Base-by-base conservation (phyloP, 2,888 invertebrate species). In the Xanthorhoe spadicearia region DNA sequence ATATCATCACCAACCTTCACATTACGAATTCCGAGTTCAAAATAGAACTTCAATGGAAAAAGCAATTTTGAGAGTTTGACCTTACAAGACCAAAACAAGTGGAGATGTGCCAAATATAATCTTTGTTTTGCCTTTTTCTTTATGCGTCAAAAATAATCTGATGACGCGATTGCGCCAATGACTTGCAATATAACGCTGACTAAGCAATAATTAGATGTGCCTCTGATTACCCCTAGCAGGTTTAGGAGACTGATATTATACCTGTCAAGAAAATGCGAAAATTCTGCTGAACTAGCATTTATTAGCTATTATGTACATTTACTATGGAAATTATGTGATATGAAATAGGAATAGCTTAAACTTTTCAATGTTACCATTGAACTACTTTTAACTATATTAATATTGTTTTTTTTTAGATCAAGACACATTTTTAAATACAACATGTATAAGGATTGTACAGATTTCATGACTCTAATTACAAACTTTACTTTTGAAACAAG, bases 221-320 rank as follows among this genome's bases (percentile, higher is more conserved):
- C 38, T 43, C 38, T 43, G 10, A 43, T 13, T 43, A 43, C 38
- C 38, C 38, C 13, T 43, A 43, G n/a, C n/a, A n/a, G 32, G 5
- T 32, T 7, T 32, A 32, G 32, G 32, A 32, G 32, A 32, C 32
- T 46, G 46, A 46, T 15, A 3, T 23, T 23, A 23, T 17, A 5
- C 2, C 7, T 48, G 3, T 48, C 8, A 35, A 56, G 15, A 48
- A 56, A 56, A 46, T 48, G 3, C 10, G 5, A 8, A 48, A n/a
- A 56, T 55, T 28, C 10, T 28, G 23, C 6, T 49, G 32, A 57
- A 49, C 48, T 19, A 57, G 17, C 28, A 56, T 57, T 57, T 57
- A 48, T 57, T 57, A 23, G 19, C 15, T 23, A 7, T 28, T 57
- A 57, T 57, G 56, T 57, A 32, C 57, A 57, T 49, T 28, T n/a